A percentile compares a stretch with the other conserved stretches of the same genome.
These are phyloP conservation scores for Pantherophis guttatus DNA, from an alignment of 2,113 vertebrate genomes.

Conservation along the genomic window DNA sequence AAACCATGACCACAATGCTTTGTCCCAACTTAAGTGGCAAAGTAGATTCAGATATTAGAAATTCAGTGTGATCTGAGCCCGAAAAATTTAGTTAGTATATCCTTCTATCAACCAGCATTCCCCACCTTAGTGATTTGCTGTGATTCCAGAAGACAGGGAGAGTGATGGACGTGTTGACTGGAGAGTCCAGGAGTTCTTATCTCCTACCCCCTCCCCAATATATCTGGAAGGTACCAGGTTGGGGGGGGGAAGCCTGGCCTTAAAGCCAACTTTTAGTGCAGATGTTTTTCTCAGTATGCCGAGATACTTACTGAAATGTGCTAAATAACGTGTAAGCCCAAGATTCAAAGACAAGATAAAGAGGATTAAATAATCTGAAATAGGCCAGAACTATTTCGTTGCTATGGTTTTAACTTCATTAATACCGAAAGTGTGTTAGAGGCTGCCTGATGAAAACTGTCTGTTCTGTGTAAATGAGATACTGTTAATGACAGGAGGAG, in stretches of 20 bases:
- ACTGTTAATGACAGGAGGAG: too few relatives aligned
- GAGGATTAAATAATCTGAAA: constrained; percentile 51
- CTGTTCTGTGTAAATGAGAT: fast-evolving
- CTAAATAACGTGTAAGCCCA: constrained; percentile 31
- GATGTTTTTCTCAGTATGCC: constrained; percentile 14
- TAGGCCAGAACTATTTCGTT: constrained; percentile 31
- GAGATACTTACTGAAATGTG: neutral
- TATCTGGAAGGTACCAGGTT: neutral
- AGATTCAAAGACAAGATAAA: constrained; percentile 32
- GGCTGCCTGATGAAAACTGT: neutral
- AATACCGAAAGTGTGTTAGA: neutral
- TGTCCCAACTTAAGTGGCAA: neutral
- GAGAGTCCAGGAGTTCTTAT: neutral
- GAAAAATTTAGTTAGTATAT: fast-evolving
- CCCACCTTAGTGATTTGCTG: neutral
- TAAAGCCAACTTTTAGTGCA: neutral
- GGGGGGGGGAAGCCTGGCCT: neutral
- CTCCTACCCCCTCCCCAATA: neutral
- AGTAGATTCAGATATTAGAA: too few relatives aligned
- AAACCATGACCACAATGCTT: neutral
- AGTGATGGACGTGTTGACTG: neutral
- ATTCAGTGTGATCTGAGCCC: fast-evolving
- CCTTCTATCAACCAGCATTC: fast-evolving
- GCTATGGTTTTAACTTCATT: constrained; percentile 2
- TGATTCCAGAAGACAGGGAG: neutral